Percentiles rank a stretch among this genome's conserved stretches.
Conservation (phyloP, 2,113 vertebrate genomes). For the Taxidea taxus region DNA sequence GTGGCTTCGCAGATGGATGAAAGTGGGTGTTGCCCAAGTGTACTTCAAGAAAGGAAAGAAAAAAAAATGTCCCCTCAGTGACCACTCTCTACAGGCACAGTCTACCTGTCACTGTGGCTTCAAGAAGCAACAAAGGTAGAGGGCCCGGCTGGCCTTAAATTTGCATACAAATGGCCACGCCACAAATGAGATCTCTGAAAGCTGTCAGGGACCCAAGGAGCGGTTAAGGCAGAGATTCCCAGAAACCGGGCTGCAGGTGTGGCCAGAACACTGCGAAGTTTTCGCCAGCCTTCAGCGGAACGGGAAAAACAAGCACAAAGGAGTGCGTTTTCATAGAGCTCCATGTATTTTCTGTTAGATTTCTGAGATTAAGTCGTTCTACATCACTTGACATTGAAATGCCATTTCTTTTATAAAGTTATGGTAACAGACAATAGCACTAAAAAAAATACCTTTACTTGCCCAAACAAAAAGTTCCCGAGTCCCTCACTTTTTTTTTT, state of each 20-base stretch:
- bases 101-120: not conserved
- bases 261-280: not conserved
- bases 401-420: not conserved
- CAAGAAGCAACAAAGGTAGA: not conserved
- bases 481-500: not conserved
- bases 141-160: not conserved
- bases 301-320: not conserved
- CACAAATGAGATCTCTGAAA: not conserved
- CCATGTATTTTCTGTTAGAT: not conserved
- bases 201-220: not conserved
- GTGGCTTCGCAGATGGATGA: not conserved
- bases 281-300: not conserved
- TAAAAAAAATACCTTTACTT: not conserved
- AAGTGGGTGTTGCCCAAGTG: not conserved
- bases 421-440: not conserved
- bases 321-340: not conserved
- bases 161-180: not conserved
- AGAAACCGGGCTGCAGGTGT: not conserved
- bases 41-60: not conserved
- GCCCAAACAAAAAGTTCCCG: not conserved
- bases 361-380: not conserved
- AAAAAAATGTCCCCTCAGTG: not conserved
- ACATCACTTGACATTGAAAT: not conserved
- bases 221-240: not conserved
- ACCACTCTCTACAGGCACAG: not conserved